Evolutionary conservation across 2,888 invertebrate genomes (phyloP), one percentile per base, ranked within the genome.

Genomic region (Heliconius charithonia): DNA sequence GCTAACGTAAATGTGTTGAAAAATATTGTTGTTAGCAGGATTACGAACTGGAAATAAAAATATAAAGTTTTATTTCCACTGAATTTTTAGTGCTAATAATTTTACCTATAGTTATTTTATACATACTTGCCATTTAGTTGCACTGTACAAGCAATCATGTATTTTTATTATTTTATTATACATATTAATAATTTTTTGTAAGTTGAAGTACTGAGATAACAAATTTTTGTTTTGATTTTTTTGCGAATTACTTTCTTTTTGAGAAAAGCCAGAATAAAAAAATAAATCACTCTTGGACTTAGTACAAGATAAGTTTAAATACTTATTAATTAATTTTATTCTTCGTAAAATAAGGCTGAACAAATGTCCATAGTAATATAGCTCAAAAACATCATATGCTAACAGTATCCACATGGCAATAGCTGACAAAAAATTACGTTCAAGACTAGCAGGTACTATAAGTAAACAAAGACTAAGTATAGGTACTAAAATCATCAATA

Each of bases 341-440:
- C 82, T 80, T 10, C 70, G 66, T 75, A 77, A 75, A 1, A 82
- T 74, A 13, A 82, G 76, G 76, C 74, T 78, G 51, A 83, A 69
- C 4, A 83, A 70, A 77, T 83, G 81, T n/a, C 81, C 79, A 29
- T 80, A 82, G 66, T 79, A 83, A 75, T 82, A 71, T 62, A 81
- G 22, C 32, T 83, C 83, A 27, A 81, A 76, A 67, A 75, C 73
- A 29, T 79, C 72, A 22, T 10, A 67, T n/a, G n/a, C 37, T 37
- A 67, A 37, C n/a, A 37, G 3, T 37, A 12, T 10, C n/a, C 9
- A 67, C 37, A 67, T 4, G 12, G 37, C n/a, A 37, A n/a, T n/a
- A n/a, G 13, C 1, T 16, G 37, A 41, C 32, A 4, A 32, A 6
- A 32, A 32, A 32, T 32, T 32, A 6, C 6, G 4, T 32, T 4